Evolutionary conservation across 2,797 vertebrate species (phyloP).

Genomic region (Geotrypetes seraphini): DNA sequence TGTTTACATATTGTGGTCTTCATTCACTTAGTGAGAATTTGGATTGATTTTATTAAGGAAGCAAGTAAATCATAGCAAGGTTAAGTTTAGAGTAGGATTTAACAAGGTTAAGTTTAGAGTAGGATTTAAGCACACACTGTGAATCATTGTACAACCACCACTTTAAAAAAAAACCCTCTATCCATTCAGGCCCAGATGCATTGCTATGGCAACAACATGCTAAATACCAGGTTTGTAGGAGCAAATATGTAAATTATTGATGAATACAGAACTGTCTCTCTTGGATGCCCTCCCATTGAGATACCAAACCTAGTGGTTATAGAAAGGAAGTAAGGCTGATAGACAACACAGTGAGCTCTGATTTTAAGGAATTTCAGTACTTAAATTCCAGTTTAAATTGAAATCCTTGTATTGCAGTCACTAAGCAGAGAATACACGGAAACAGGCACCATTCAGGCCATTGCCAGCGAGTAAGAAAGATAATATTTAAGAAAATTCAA

Average conservation of each 20-base stretch:
- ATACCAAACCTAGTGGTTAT: conserved; percentile 20
- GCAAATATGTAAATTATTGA: conserved; percentile 42
- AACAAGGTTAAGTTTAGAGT: conserved; percentile 41
- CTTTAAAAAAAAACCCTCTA: conserved; percentile 36
- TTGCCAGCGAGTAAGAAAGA: no score
- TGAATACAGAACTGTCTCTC: conserved; percentile 28
- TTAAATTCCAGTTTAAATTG: conserved; percentile 47
- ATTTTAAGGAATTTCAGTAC: conserved; percentile 49
- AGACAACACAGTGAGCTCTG: conserved; percentile 28
- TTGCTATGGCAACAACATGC: conserved; percentile 41
- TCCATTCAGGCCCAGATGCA: conserved; percentile 29
- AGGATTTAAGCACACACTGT: conserved; percentile 33
- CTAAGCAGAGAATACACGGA: conserved; percentile 38
- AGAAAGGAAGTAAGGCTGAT: conserved; percentile 28
- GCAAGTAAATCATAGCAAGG: conserved; percentile 28
- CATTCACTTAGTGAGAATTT: conserved; percentile 27
- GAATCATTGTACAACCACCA: conserved; percentile 27
- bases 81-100: conserved; percentile 43
- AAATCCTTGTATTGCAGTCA: conserved; percentile 47
- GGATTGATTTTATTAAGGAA: conserved; percentile 23
- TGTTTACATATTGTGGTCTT: conserved; percentile 12
- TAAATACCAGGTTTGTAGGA: conserved; percentile 32
- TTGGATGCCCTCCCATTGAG: conserved; percentile 28
- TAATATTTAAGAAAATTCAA: no score
- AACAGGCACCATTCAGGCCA: conserved; percentile 40